These are phyloP conservation scores for Brenthis daphne DNA, from an alignment of 2,888 invertebrate genomes.

Conservation along the genomic window DNA sequence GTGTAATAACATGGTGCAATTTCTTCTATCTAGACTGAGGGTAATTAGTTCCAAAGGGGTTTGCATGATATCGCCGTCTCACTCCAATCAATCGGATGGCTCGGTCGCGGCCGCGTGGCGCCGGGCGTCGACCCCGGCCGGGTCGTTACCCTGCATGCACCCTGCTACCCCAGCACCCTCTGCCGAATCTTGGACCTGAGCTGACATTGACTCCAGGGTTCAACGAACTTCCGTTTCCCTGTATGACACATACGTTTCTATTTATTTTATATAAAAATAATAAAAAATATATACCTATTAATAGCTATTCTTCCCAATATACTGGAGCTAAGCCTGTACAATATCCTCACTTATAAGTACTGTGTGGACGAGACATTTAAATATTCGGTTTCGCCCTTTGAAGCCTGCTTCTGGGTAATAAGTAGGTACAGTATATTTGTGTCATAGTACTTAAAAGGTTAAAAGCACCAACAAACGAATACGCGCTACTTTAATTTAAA, in stretches of 20 bases:
- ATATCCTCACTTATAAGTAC: background rate
- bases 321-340: background rate
- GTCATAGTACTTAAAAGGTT: conserved; percentile 17
- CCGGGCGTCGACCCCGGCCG: conserved; percentile 74
- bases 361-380: conserved; percentile 2
- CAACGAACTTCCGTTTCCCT: conserved; percentile 74
- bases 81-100: conserved; percentile 78
- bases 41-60: conserved; percentile 73
- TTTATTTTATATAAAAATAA: conserved; percentile 21
- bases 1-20: conserved; percentile 62
- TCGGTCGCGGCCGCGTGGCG: conserved; percentile 77
- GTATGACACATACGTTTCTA: conserved; percentile 50
- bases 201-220: conserved; percentile 79
- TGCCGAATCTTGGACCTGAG: conserved; percentile 73
- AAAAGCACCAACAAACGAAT: conserved; percentile 4
- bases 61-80: conserved; percentile 63
- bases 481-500: conserved; percentile 4
- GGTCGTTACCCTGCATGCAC: conserved; percentile 80
- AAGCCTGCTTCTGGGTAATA: conserved; percentile 9
- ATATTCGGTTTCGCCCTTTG: conserved; percentile 5
- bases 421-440: background rate
- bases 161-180: conserved; percentile 79
- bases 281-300: background rate
- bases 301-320: background rate
- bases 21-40: conserved; percentile 59